Evolutionary conservation across 2,888 invertebrate genomes (phyloP).

Genomic region (Hyalella azteca): DNA sequence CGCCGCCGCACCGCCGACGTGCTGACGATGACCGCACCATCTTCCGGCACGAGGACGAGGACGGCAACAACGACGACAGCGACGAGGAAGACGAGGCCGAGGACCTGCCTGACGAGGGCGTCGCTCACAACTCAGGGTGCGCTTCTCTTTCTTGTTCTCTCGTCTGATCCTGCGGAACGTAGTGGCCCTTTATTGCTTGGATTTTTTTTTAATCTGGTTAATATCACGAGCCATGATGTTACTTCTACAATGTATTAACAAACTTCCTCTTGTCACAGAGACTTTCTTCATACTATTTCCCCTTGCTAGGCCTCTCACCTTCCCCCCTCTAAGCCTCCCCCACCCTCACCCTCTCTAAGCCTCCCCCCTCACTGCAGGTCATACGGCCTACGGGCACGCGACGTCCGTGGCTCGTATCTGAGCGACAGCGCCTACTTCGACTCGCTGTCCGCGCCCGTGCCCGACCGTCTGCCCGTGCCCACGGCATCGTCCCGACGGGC

Average conservation of each 20-base stretch:
- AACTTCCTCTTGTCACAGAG: background rate
- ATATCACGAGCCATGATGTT: background rate
- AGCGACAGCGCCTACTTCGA: slow-evolving; percentile 22
- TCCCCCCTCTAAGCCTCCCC: no score
- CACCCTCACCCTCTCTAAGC: no score
- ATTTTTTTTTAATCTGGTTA: background rate
- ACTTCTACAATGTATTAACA: background rate
- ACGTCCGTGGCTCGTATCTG: background rate
- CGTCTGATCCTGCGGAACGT: background rate
- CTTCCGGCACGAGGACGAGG: slow-evolving; percentile 21
- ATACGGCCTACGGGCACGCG: background rate
- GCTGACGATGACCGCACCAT: slow-evolving; percentile 11
- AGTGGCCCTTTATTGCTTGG: background rate
- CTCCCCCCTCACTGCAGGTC: background rate
- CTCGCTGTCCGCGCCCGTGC: slow-evolving; percentile 14
- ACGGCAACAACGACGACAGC: slow-evolving; percentile 38
- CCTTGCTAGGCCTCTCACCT: no score
- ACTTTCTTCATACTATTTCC: background rate
- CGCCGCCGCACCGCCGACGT: background rate
- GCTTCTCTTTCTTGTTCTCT: background rate
- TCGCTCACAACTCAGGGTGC: background rate
- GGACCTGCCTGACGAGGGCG: background rate
- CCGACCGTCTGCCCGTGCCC: background rate
- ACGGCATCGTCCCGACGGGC: background rate
- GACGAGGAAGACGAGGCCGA: slow-evolving; percentile 33